Evolutionary conservation across 2,797 vertebrate species (phyloP), one percentile per base, ranked within the genome.

Genomic region (Neosalanx taihuensis): DNA sequence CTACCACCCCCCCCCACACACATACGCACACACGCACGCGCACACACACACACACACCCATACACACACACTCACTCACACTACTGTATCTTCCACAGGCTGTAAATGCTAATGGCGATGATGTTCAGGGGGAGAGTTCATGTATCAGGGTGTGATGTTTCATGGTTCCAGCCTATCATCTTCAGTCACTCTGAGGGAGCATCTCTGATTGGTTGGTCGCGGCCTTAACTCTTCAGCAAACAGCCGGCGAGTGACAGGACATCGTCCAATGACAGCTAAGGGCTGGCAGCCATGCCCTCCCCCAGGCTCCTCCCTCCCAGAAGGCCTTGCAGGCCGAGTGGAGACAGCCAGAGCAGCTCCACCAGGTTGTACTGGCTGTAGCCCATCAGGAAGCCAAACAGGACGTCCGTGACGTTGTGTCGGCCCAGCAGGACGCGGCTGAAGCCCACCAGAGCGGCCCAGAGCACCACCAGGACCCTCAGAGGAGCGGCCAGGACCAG

Each of bases 401-500:
- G 75, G 79, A 99, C 98, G 0, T 99, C 98, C 0, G 96, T 97
- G 82, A 99, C 96, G 1, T 99, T 96, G 91, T 99, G 98, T 29
- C 98, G 88, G 65, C 98, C 97, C 76, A 99, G 92, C 76, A 99
- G 91, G 70, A 99, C 94, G 23, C 98, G 92, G 26, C 97, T 99
- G 74, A 99, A 33, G 41, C 97, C 95, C 53, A 99, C 91, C 49
- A 96, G 73, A 57, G 90, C 78, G 12, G 92, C 94, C 98, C 98
- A 99, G 74, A 98, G 93, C 70, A 97, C 84, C 53, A 97, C 93
- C 0, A 99, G 92, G 72, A 99, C 92, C 20, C 96, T 91, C 67
- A 99, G 91, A 0, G 97, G 97, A 3, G 96, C 86, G 0, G 97
- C 97, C 63, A 99, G 90, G 51, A 98, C 95, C 17, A 99, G 89